phyloP scores from a whole-genome alignment of 2,888 invertebrate genomes.

The Drosophila monieri region DNA sequence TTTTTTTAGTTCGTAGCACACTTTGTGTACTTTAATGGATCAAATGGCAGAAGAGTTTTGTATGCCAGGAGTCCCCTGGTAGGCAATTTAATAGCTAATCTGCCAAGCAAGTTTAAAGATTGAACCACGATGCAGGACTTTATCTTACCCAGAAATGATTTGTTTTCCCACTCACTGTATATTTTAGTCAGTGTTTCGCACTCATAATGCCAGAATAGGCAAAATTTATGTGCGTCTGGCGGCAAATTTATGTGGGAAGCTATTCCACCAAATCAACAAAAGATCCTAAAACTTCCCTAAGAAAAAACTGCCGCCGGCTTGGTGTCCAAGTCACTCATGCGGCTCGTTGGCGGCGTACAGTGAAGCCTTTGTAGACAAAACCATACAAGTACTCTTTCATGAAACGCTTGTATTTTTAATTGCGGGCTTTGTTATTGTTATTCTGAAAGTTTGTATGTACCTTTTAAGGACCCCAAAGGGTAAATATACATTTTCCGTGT shows the following conservation, averaged over 20 bases:
- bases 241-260: conserved; percentile 59
- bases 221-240: conserved; percentile 63
- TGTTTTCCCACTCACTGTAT: neutral
- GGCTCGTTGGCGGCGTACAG: conserved; percentile 19
- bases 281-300: conserved; percentile 6
- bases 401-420: conserved; percentile 7
- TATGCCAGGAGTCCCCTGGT: neutral
- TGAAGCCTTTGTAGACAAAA: neutral
- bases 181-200: conserved; percentile 14
- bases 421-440: neutral
- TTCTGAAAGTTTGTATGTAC: neutral
- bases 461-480: neutral
- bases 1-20: conserved; percentile 8
- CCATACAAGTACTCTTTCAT: neutral
- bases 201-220: conserved; percentile 30
- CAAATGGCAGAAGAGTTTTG: neutral
- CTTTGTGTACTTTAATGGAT: conserved; percentile 5
- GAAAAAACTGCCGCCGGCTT: conserved; percentile 41
- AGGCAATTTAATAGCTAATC: conserved; percentile 10
- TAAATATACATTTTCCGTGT: neutral
- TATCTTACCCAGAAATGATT: conserved; percentile 7
- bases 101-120: conserved; percentile 11
- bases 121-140: conserved; percentile 3
- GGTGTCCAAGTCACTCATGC: conserved; percentile 31
- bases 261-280: conserved; percentile 13